These are phyloP conservation scores for Meriones psammophilus DNA, from an alignment of 2,797 vertebrate species.

Conservation along the genomic window DNA sequence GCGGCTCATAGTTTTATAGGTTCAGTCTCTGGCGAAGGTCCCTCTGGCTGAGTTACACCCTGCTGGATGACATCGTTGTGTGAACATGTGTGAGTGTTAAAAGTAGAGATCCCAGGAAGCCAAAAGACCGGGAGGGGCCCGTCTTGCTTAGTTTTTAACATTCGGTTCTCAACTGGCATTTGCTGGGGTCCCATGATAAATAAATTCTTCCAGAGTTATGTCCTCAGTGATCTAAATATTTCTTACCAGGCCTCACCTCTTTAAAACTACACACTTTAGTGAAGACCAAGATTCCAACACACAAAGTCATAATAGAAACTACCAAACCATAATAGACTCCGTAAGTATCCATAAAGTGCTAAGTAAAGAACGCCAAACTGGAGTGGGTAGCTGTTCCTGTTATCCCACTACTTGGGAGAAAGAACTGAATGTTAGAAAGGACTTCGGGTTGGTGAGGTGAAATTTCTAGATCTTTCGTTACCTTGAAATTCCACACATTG, in stretches of 20 bases:
- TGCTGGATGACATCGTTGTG: neutral
- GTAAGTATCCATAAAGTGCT: slow-evolving; percentile 22
- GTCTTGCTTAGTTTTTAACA: neutral
- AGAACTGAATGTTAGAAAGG: slow-evolving; percentile 26
- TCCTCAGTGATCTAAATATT: neutral
- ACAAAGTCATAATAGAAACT: neutral
- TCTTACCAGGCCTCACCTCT: neutral
- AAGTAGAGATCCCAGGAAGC: neutral
- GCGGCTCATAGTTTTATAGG: neutral
- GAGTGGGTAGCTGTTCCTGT: neutral
- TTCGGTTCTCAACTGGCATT: neutral
- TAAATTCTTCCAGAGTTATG: neutral
- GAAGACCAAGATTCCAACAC: neutral
- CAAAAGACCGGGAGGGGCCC: no score
- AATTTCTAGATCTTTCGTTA: slow-evolving; percentile 29
- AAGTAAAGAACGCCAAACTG: slow-evolving; percentile 8
- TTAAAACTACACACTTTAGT: neutral
- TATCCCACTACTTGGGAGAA: neutral
- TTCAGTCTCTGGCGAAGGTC: neutral
- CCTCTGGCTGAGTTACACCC: neutral
- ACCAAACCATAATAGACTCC: neutral
- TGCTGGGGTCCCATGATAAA: neutral
- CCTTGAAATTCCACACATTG: slow-evolving; percentile 45
- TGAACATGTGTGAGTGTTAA: neutral
- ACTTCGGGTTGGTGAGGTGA: slow-evolving; percentile 25